Base-by-base conservation (phyloP, 2,113 vertebrate genomes). In the Sinocyclocheilus rhinocerous region DNA sequence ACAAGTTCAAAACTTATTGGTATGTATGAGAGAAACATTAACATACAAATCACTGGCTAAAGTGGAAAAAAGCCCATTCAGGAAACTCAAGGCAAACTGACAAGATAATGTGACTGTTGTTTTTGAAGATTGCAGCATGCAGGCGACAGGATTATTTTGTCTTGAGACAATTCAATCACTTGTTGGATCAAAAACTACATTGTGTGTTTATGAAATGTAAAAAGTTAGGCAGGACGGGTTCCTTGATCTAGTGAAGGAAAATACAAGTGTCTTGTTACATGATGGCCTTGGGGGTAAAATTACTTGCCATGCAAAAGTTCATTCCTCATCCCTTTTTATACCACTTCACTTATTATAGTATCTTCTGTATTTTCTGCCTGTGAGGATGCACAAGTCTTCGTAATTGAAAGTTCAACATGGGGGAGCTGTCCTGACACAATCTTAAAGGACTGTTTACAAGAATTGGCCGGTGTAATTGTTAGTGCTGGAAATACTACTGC, bases 391-490 rank as follows among this genome's bases (percentile, higher is more conserved):
- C 10, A 26, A 26, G 39, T 36, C 0, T 10, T 33, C 33, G 12
- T 85, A 59, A 85, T 73, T 55, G 50, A 81, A 79, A 77, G 70
- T 59, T 48, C n/a, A 73, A 55, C 39, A 29, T 57, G 42, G 48
- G 36, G 36, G 24, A n/a, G 24, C 63, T 67, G 61, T 67, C 77
- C 33, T 81, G 45, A 81, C 76, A 20, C 57, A 55, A 78, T 79
- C 85, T 78, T 3, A 86, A 87, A 89, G 81, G 55, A 78, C 80
- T 89, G 76, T 89, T 87, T 89, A 87, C 52, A 81, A 70, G 79
- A 83, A 29, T 50, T 67, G 83, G 55, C 65, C 69, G 13, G 61
- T 33, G 50, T 87, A 90, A 90, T 87, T 90, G 85, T 88, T 87
- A 88, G 85, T 72, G 79, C 85, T 80, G 73, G 65, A 85, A 69